Base-by-base conservation (phyloP, 2,113 vertebrate genomes). In the Hippocampus comes region DNA sequence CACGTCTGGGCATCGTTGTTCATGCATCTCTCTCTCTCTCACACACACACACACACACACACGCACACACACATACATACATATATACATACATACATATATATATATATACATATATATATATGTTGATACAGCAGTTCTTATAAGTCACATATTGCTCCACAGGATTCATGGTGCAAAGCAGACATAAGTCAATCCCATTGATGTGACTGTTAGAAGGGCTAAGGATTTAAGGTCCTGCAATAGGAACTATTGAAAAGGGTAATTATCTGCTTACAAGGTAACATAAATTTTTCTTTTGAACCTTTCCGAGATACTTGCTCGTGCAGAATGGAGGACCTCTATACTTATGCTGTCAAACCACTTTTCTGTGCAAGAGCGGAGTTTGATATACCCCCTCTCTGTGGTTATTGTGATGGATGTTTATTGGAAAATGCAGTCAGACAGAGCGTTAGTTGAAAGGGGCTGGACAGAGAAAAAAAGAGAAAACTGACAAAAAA, bases 1-100 rank as follows among this genome's bases (percentile, higher is more conserved):
- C 73, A 83, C 78, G 74, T 77, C 75, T 72, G 78, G 83, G 80
- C 72, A 8, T 70, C 80, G 77, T 73, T 14, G 9, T 78, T 59
- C 34, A 38, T 38, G 75, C 25, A 25, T 25, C 25, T 25, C 25
- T 25, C 25, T 25, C 25, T 25, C 25, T 25, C 25, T 25, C 25
- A 25, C 73, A 77, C 38, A 38, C 34, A 38, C 5, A 34, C 34
- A 34, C 34, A 34, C 34, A 30, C 27, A 30, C 73, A 77, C 38
- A 34, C 34, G 6, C 5, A 34, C 34, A 34, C 34, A 34, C 30
- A 34, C 30, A 34, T 3, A 34, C 30, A 34, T 4, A 30, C 30
- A 30, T 4, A 30, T 2, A 30, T 4, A 30, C 30, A 30, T 2
- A 30, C 30, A 30, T 4, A 30, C 30, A 30, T 30, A 30, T 30